Evolutionary conservation across 2,888 invertebrate genomes (phyloP).

Genomic region (Philereme transversata): DNA sequence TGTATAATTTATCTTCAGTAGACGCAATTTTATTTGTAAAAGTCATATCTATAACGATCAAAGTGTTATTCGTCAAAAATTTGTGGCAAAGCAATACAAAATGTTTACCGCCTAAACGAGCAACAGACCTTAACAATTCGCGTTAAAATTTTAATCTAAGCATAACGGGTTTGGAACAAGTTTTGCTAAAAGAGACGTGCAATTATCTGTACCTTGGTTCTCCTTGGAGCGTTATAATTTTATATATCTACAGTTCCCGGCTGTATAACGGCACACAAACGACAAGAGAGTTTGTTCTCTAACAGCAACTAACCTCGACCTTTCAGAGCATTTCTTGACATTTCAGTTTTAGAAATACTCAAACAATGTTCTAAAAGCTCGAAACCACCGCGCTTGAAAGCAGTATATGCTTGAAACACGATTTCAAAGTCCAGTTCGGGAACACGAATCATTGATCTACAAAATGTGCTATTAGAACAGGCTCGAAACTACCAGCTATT

Average conservation of each 20-base stretch:
- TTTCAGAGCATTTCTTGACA: no score
- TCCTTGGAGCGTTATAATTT: constrained; percentile 29
- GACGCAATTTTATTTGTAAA: not conserved
- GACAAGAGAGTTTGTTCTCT: no score
- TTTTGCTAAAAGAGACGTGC: constrained; percentile 32
- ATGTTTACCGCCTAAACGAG: constrained; percentile 19
- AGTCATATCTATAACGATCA: not conserved
- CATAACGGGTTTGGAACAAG: constrained; percentile 36
- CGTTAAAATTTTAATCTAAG: constrained; percentile 8
- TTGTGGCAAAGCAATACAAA: constrained; percentile 5
- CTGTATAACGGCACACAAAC: no score
- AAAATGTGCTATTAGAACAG: constrained; percentile 1
- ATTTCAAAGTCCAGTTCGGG: no score
- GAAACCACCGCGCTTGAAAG: no score
- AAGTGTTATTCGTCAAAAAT: not conserved
- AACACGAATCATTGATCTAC: no score
- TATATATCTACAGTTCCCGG: constrained; percentile 3
- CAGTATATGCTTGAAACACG: no score
- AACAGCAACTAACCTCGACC: no score
- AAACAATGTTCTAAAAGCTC: no score
- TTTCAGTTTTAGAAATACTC: no score
- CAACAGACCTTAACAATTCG: constrained; percentile 4
- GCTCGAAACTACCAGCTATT: constrained; percentile 19
- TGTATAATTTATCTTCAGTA: no score
- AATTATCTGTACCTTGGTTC: constrained; percentile 35